Evolutionary conservation across 2,888 invertebrate species (phyloP).

Genomic region (Dioctria linearis): DNA sequence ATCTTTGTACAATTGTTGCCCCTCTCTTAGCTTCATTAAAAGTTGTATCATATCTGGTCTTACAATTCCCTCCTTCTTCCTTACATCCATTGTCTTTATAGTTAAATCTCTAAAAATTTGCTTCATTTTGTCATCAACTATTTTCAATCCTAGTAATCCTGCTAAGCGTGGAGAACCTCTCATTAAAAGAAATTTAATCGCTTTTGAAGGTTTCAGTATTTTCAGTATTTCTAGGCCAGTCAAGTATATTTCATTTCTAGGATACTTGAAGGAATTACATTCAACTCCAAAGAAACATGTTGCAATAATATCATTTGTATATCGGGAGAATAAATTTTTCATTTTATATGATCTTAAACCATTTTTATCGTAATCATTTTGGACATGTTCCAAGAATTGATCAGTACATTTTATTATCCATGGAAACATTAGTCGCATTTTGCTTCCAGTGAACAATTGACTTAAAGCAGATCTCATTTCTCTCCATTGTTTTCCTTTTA

Average conservation of each 20-base stretch:
- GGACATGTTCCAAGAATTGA: conserved; percentile 68
- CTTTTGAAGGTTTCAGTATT: conserved; percentile 60
- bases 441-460: conserved; percentile 71
- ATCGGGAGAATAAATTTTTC: conserved; percentile 51
- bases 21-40: conserved; percentile 71
- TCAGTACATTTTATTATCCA: conserved; percentile 54
- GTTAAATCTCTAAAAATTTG: conserved; percentile 63
- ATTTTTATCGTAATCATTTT: conserved; percentile 70
- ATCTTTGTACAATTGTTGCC: conserved; percentile 62
- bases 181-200: conserved; percentile 58
- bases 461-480: conserved; percentile 71
- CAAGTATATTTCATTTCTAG: conserved; percentile 71
- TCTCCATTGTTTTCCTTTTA: conserved; percentile 70
- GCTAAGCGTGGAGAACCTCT: conserved; percentile 59
- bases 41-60: conserved; percentile 75
- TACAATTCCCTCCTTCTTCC: conserved; percentile 71
- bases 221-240: conserved; percentile 70
- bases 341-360: conserved; percentile 26
- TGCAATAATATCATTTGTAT: conserved; percentile 70
- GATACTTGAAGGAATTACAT: conserved; percentile 71
- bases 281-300: conserved; percentile 73
- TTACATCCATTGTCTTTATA: conserved; percentile 68
- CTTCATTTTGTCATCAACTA: conserved; percentile 53
- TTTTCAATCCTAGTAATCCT: conserved; percentile 56
- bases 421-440: conserved; percentile 68